Evolutionary conservation across 2,797 vertebrate species (phyloP), one percentile per base, ranked within the genome.

Genomic region (Micrastur ruficollis): DNA sequence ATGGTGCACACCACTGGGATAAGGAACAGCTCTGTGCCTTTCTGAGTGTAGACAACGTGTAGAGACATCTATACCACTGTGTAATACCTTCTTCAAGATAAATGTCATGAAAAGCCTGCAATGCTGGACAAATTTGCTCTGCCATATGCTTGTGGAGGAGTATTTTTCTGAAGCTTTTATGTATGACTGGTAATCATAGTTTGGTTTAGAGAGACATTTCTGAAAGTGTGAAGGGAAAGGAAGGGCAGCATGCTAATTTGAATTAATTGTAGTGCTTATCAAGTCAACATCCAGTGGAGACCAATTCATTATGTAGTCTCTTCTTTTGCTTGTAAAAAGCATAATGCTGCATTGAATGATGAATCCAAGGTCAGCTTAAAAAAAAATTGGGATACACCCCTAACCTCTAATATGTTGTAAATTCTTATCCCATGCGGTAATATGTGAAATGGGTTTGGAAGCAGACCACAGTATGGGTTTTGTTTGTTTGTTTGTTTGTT

Each of bases 61-160:
- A 53, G 56, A 93, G 63, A 38, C 55, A 17, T 84, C 82, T 70
- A 15, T 44, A 3, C 84, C 0, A 0, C 78, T 74, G 15, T 76
- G 67, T 61, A 90, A 49, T 92, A 34, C 81, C 81, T 94, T 73
- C 62, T 71, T 82, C 8, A 6, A 82, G 89, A 94, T 89, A 97
- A 97, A 95, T 95, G 78, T 93, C 83, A 55, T 44, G 74, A 67
- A n/a, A 95, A 92, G 46, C 91, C 34, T 5, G 95, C 74, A 89
- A 21, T 0, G n/a, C 76, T 92, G 89, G 95, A 81, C 32, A 63
- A 85, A 78, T 96, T 94, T 94, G 50, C 42, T 92, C 86, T 96
- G 93, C 96, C 95, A 95, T 97, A 96, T 97, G 95, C 94, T 96
- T 91, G 92, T 92, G 95, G 97, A 97, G 95, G 94, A 97, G 95